Conservation (phyloP, 2,113 vertebrate genomes). For the Conger conger region DNA sequence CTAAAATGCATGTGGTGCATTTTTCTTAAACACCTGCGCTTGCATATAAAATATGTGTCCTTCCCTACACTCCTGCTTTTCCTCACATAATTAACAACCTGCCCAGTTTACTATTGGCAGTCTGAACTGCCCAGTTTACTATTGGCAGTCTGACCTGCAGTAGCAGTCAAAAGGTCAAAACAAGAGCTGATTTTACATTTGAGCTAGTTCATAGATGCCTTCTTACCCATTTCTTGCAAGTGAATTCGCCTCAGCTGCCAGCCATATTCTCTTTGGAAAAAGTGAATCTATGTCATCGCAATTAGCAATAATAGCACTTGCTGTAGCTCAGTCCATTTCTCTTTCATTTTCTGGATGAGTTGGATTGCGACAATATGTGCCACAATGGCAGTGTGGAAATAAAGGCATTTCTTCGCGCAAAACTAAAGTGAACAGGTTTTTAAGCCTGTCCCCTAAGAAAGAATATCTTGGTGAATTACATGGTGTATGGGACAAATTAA, state of each 20-base stretch:
- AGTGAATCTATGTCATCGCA: not conserved
- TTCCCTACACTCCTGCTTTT: not conserved
- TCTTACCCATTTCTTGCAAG: not conserved
- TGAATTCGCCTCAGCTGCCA: not conserved
- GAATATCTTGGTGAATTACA: too few species aligned
- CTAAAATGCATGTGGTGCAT: slow-evolving; percentile 7
- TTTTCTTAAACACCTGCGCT: slow-evolving; percentile 12
- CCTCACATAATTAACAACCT: not conserved
- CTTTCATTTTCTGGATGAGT: not conserved
- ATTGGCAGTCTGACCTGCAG: not conserved
- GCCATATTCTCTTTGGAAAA: not conserved
- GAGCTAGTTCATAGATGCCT: not conserved
- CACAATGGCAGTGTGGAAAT: not conserved
- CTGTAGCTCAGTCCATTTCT: not conserved
- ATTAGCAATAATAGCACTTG: not conserved
- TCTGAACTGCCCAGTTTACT: not conserved
- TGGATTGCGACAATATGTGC: not conserved
- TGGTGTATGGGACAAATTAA: too few species aligned
- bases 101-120: not conserved
- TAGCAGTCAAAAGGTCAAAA: not conserved
- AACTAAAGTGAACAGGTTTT: not conserved
- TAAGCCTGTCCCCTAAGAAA: too few species aligned
- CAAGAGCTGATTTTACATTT: not conserved
- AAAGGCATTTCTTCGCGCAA: not conserved
- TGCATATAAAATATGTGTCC: slow-evolving; percentile 2